A percentile compares a stretch with the other conserved stretches of the same genome.
Evolutionary conservation across 2,797 vertebrate genomes (phyloP).

Genomic region (Lithobates pipiens): DNA sequence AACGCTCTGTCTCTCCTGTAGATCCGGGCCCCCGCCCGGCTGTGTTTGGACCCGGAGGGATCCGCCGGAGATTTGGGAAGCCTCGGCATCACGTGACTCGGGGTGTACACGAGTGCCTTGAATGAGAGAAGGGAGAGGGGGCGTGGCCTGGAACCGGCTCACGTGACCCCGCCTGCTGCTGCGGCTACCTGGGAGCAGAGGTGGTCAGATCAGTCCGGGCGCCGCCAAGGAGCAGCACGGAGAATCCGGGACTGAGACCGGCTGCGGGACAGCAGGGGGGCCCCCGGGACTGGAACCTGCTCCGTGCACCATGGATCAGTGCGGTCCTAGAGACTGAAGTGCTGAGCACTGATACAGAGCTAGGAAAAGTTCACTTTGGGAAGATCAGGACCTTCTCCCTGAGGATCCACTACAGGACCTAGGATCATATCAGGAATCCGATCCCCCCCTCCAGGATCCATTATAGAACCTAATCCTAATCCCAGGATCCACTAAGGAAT

Average conservation of each 20-base stretch:
- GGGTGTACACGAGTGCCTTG: neutral
- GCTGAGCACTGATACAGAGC: neutral
- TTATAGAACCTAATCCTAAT: neutral
- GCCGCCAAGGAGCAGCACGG: neutral
- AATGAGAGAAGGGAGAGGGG: neutral
- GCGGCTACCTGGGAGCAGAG: slow-evolving; percentile 20
- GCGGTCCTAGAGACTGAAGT: neutral
- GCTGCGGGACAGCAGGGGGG: slow-evolving; percentile 22
- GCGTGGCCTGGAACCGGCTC: neutral
- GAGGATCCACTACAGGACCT: neutral
- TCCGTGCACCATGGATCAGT: neutral
- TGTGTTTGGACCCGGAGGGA: no score
- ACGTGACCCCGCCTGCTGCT: neutral
- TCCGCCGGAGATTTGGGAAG: neutral
- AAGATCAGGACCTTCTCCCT: neutral
- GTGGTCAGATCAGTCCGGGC: slow-evolving; percentile 7
- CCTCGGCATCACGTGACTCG: neutral
- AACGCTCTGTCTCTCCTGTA: no score
- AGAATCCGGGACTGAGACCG: neutral
- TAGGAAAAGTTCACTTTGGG: no score
- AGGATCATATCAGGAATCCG: neutral
- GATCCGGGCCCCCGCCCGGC: no score
- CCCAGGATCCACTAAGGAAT: neutral
- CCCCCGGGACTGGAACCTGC: neutral
- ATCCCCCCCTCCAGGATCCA: neutral